These are phyloP conservation scores for Volucella inanis DNA, from an alignment of 2,888 invertebrate species.

Conservation along the genomic window DNA sequence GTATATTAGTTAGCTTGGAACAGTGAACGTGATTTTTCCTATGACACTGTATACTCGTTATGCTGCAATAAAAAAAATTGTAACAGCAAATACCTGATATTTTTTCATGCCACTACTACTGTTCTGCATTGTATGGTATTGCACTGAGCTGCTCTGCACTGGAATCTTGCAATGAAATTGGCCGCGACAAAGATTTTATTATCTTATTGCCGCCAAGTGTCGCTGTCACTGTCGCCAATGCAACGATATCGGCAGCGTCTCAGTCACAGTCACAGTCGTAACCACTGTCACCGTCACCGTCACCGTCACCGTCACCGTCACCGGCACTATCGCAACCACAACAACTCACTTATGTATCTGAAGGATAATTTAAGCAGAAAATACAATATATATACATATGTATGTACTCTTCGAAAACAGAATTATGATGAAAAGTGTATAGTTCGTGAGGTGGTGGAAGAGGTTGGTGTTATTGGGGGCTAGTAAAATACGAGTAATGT, in stretches of 20 bases:
- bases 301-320: too few relatives aligned
- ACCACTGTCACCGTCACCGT: background rate
- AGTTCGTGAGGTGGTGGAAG: background rate
- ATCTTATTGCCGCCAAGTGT: constrained; percentile 4
- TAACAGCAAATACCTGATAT: constrained; percentile 30
- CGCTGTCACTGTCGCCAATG: background rate
- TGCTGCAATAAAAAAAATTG: constrained; percentile 36
- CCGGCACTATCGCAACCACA: too few relatives aligned
- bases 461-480: too few relatives aligned
- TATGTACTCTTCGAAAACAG: background rate
- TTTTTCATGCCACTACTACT: constrained; percentile 26
- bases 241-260: background rate
- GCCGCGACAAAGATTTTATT: constrained; percentile 31
- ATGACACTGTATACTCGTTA: constrained; percentile 15
- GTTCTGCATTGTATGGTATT: too few relatives aligned
- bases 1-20: constrained; percentile 32
- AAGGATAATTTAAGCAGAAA: constrained; percentile 38
- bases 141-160: too few relatives aligned
- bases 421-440: background rate
- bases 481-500: constrained; percentile 24
- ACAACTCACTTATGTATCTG: constrained; percentile 14
- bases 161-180: constrained; percentile 35
- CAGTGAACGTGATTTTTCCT: constrained; percentile 40
- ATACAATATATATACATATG: background rate
- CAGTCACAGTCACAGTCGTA: too few relatives aligned